Conservation (phyloP, 2,113 vertebrate genomes). For the Mus pahari region DNA sequence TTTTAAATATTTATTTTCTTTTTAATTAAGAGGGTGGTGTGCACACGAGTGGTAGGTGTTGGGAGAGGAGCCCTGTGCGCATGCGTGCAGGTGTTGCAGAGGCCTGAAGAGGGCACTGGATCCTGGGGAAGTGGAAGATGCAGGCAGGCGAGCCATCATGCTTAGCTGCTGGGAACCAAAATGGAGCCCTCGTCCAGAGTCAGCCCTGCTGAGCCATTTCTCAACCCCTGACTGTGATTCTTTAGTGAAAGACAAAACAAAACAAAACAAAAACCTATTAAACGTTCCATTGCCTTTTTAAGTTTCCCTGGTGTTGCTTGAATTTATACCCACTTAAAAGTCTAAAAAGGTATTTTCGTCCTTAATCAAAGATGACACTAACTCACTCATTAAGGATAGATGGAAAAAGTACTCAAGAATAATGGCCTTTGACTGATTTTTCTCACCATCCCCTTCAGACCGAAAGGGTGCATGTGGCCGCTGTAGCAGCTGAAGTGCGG, state of each 20-base stretch:
- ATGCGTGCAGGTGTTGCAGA: not conserved
- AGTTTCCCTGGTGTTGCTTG: not conserved
- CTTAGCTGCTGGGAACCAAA: not conserved
- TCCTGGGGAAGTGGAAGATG: not conserved
- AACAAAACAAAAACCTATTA: not conserved
- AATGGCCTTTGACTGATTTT: slow-evolving; percentile 32
- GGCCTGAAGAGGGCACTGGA: not conserved
- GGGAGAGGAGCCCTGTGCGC: not conserved
- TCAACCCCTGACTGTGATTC: not conserved
- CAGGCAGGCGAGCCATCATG: not conserved
- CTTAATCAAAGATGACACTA: slow-evolving; percentile 36
- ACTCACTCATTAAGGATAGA: slow-evolving; percentile 43
- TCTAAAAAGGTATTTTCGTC: not conserved
- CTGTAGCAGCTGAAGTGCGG: not conserved
- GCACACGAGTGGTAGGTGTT: not conserved
- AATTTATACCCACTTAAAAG: slow-evolving; percentile 23
- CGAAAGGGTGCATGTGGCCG: not conserved
- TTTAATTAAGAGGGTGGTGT: not conserved
- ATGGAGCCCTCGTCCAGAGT: not conserved
- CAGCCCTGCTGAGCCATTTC: not conserved
- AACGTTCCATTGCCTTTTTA: not conserved
- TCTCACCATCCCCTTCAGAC: not conserved
- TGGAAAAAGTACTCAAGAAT: not conserved
- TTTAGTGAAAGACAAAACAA: not conserved
- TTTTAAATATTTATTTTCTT: not conserved